Conservation (phyloP, 2,113 vertebrate species). For the Myanophis thanlyinensis region DNA sequence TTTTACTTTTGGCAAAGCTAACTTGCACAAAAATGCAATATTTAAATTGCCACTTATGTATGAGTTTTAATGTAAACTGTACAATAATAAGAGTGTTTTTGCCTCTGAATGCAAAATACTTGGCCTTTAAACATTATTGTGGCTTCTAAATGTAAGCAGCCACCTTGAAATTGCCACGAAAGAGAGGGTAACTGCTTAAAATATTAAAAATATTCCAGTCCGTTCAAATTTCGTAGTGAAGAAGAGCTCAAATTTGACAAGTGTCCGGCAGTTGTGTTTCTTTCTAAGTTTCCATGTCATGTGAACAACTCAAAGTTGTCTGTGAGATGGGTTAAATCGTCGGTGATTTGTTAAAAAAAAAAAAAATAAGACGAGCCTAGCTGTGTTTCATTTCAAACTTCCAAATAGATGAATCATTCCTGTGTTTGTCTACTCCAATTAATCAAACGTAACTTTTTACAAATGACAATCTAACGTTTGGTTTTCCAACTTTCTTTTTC, state of each 20-base stretch:
- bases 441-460: neutral
- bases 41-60: neutral
- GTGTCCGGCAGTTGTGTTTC: neutral
- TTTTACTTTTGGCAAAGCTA: neutral
- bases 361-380: neutral
- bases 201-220: neutral
- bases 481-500: neutral
- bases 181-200: neutral
- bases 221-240: neutral
- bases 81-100: too few relatives aligned
- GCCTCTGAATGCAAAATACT: too few relatives aligned
- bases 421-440: neutral
- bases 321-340: neutral
- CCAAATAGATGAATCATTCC: neutral
- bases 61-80: neutral
- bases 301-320: neutral
- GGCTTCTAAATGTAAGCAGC: neutral
- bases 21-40: neutral
- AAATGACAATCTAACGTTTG: conserved; percentile 7
- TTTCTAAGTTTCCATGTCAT: neutral
- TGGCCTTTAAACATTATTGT: neutral
- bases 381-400: conserved; percentile 12
- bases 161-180: neutral
- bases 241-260: neutral
- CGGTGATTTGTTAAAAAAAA: neutral